Conservation (phyloP, 92 coral and sea anemone genomes). For the Bergia sp. region DNA sequence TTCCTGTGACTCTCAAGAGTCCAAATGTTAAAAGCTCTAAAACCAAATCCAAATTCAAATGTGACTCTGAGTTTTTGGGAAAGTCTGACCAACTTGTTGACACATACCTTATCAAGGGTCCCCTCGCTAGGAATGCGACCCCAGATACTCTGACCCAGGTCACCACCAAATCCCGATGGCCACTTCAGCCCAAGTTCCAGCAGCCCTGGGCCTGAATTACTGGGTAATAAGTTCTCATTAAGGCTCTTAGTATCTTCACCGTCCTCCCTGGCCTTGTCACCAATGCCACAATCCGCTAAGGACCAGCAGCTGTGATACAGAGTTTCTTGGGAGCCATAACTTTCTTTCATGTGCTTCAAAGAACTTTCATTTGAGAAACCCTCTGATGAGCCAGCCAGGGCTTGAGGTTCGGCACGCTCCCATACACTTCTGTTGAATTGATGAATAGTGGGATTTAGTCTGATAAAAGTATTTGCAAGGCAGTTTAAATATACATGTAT, state of each 20-base stretch:
- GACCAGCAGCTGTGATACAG: constrained; percentile 99
- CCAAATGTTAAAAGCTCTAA: too few relatives aligned
- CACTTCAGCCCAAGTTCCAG: constrained; percentile 87
- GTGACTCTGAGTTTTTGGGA: too few relatives aligned
- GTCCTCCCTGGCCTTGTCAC: constrained; percentile 53
- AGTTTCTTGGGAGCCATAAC: constrained; percentile 91
- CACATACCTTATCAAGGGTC: constrained; percentile 48
- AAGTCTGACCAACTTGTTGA: not conserved
- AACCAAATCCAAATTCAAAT: too few relatives aligned
- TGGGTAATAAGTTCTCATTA: constrained; percentile 77
- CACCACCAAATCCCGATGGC: constrained; percentile 61
- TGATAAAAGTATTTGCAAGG: too few relatives aligned
- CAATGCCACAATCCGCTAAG: constrained; percentile 70
- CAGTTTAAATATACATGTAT: too few relatives aligned
- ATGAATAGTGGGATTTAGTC: not conserved
- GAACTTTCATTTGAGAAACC: constrained; percentile 45
- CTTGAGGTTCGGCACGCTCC: constrained; percentile 75
- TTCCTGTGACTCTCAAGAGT: too few relatives aligned
- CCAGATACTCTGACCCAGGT: constrained; percentile 70
- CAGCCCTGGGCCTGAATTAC: constrained; percentile 70
- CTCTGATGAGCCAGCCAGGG: constrained; percentile 9
- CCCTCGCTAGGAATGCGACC: constrained; percentile 76
- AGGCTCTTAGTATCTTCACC: constrained; percentile 79
- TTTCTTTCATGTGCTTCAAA: constrained; percentile 60
- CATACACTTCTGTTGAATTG: constrained; percentile 83